These are phyloP conservation scores for Passerina amoena DNA, from an alignment of 2,113 vertebrate species.

Conservation along the genomic window DNA sequence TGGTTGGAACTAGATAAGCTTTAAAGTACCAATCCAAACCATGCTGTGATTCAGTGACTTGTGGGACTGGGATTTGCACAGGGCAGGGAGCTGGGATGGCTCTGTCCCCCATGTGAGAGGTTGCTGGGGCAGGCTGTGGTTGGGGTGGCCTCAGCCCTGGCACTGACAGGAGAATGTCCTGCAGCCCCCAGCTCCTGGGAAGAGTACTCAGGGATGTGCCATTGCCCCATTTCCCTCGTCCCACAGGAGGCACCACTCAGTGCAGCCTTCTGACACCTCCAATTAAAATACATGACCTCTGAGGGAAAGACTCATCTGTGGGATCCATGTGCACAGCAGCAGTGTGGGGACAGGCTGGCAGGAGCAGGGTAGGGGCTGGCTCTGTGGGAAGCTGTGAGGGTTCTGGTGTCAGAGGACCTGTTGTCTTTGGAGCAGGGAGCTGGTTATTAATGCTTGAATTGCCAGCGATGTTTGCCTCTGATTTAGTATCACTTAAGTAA, in stretches of 20 bases:
- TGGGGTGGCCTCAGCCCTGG: not conserved
- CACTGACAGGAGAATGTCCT: not conserved
- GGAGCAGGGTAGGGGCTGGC: not conserved
- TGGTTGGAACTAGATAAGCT: not conserved
- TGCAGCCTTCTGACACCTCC: not conserved
- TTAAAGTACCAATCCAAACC: not conserved
- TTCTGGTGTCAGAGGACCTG: not conserved
- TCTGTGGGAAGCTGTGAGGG: rapidly evolving
- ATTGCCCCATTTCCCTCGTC: not conserved
- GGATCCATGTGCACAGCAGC: rapidly evolving
- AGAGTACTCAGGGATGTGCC: not conserved
- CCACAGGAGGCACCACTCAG: not conserved
- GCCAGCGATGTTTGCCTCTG: not conserved
- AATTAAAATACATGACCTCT: not conserved
- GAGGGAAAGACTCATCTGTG: not conserved
- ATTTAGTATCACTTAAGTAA: slow-evolving; percentile 65
- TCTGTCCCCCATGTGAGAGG: rapidly evolving
- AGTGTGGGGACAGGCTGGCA: not conserved
- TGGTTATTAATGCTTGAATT: slow-evolving; percentile 38
- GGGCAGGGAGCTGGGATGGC: not conserved
- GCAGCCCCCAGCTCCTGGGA: rapidly evolving
- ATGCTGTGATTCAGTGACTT: not conserved
- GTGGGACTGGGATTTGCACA: not conserved
- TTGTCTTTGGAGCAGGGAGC: not conserved
- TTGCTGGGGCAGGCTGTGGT: not conserved